Evolutionary conservation across 2,797 vertebrate species (phyloP), one percentile per base, ranked within the genome.

Genomic region (Hafferia zeledoni): DNA sequence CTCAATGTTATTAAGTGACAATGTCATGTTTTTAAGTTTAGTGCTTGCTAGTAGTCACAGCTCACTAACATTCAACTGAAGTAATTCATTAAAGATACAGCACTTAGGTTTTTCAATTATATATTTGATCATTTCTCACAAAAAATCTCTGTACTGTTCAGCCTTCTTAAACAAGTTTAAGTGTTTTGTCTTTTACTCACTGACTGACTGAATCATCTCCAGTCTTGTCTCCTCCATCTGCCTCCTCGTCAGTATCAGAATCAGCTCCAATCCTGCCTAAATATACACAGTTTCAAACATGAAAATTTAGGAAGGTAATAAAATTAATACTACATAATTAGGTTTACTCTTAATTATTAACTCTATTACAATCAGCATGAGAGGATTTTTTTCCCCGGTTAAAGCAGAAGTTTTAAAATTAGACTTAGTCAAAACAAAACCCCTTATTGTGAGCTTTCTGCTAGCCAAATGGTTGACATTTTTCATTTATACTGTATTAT

Each of bases 211-310:
- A 82, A 92, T 98, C 98, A 37, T 96, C 90, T 69, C 96, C 96
- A 61, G 94, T 94, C 96, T 97, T 98, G 94, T 75, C 92, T 90
- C 74, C 77, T 83, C 97, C 97, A 93, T 97, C 95, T 86, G 92
- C 50, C 83, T 98, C 97, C 27, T 98, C 98, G 79, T 98, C 98
- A 92, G 98, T 96, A 95, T 98, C 98, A 59, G 98, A 98, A 77
- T 98, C 98, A 35, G 97, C 95, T 94, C 98, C 95, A 91, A 98
- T 98, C 87, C 99, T 99, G 93, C 99, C 99, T 99, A 89, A 80
- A 93, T 95, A 95, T 69, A 95, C 53, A 97, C 95, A 90, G 97
- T 92, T 95, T 96, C 94, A 92, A 89, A 85, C 43, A 78, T n/a
- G 56, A 95, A 95, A 91, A 79, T 90, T 94, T 39, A 74, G 53